A percentile compares a stretch with the other conserved stretches of the same genome.
These are phyloP conservation scores for Noctua pronuba DNA, from an alignment of 2,888 invertebrate genomes.

Conservation along the genomic window DNA sequence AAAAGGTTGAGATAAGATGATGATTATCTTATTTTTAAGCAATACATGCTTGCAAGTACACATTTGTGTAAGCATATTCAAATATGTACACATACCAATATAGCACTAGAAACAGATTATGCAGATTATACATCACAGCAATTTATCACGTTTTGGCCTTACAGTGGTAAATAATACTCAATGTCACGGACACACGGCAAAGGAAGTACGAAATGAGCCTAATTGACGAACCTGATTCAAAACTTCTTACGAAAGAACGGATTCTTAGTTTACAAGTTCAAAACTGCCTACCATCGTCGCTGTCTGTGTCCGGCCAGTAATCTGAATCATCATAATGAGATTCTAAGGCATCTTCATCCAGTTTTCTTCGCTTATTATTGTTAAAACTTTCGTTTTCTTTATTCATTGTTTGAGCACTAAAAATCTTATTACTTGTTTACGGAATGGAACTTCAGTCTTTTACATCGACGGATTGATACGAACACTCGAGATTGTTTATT, in stretches of 20 bases:
- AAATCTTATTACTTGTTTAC: slow-evolving; percentile 24
- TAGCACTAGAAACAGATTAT: not conserved
- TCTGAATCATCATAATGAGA: slow-evolving; percentile 80
- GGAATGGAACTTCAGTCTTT: slow-evolving; percentile 59
- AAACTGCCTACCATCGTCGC: slow-evolving; percentile 77
- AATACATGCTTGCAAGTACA: not conserved
- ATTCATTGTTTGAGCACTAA: slow-evolving; percentile 75
- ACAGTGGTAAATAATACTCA: slow-evolving; percentile 36
- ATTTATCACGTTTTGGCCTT: slow-evolving; percentile 27
- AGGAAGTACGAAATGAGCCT: slow-evolving; percentile 4
- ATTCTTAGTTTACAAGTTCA: slow-evolving; percentile 35
- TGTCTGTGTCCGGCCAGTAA: slow-evolving; percentile 84
- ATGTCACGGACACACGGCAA: slow-evolving; percentile 37
- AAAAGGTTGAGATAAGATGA: not conserved
- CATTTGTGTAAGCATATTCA: not conserved
- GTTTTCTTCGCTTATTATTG: slow-evolving; percentile 82
- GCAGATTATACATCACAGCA: slow-evolving; percentile 21
- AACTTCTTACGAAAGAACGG: slow-evolving; percentile 5
- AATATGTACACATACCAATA: not conserved
- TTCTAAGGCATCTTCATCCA: slow-evolving; percentile 76
- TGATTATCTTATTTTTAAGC: not conserved
- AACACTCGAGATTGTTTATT: slow-evolving; percentile 51
- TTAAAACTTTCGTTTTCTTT: slow-evolving; percentile 81
- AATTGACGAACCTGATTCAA: slow-evolving; percentile 16
- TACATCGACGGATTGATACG: slow-evolving; percentile 46